Evolutionary conservation across 2,888 invertebrate species (phyloP).

Genomic region (Aphrophora alni): DNA sequence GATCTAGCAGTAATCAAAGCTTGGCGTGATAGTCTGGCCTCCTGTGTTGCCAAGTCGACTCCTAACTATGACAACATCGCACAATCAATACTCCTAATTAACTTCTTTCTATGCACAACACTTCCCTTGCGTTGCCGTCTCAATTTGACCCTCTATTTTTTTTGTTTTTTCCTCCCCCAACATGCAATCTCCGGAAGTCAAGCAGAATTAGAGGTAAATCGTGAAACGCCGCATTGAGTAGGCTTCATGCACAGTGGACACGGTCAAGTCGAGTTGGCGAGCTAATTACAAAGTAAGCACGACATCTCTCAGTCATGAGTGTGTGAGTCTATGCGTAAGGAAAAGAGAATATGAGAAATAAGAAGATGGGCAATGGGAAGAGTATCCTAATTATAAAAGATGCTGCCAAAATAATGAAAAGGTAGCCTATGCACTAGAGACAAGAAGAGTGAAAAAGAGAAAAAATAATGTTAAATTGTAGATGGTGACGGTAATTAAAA

Average conservation of each 20-base stretch:
- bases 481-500: too few species aligned
- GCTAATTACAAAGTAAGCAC: too few species aligned
- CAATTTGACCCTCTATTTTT: conserved; percentile 21
- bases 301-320: too few species aligned
- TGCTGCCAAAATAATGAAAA: too few species aligned
- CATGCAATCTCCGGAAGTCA: background rate
- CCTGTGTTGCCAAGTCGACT: conserved; percentile 23
- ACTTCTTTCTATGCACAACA: conserved; percentile 37
- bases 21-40: conserved; percentile 30
- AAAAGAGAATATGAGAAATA: too few species aligned
- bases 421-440: too few species aligned
- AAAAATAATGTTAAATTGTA: too few species aligned
- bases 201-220: background rate
- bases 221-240: background rate
- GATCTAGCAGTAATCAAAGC: conserved; percentile 25
- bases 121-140: conserved; percentile 24
- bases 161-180: background rate
- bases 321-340: too few species aligned
- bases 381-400: too few species aligned
- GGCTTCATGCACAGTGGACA: background rate
- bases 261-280: background rate
- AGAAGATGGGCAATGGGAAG: too few species aligned
- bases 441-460: too few species aligned
- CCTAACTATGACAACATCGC: conserved; percentile 37
- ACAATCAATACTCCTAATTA: conserved; percentile 40